Evolutionary conservation across 2,888 invertebrate species (phyloP), one percentile per base, ranked within the genome.

Genomic region (Orchestes rusci): DNA sequence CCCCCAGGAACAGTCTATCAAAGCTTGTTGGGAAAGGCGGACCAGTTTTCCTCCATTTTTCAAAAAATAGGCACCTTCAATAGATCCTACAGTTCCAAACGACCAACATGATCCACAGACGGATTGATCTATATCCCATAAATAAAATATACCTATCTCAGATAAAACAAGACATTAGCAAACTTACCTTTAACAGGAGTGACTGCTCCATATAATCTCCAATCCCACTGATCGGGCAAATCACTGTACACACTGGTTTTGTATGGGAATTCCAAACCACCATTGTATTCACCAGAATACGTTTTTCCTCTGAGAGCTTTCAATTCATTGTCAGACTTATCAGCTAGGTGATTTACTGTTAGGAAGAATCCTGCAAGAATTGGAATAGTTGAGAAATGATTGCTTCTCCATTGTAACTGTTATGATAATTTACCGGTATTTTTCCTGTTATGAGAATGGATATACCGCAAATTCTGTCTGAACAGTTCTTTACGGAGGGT

Each of bases 101-200:
- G 90, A 90, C 95, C 95, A 95, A 59, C 95, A 96, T 0, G 93
- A 94, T 0, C 96, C 96, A 69, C 96, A 96, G 7, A 95, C 90
- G 0, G 92, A 93, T 71, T 96, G 96, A 75, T 96, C 95, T 85
- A 62, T n/a, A n/a, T n/a, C n/a, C n/a, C n/a, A n/a, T n/a, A n/a
- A n/a, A n/a, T n/a, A n/a, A n/a, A n/a, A n/a, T n/a, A n/a, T n/a
- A n/a, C n/a, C n/a, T n/a, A n/a, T n/a, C n/a, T n/a, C n/a, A n/a
- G n/a, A n/a, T n/a, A n/a, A n/a, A n/a, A n/a, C n/a, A n/a, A n/a
- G n/a, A n/a, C n/a, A n/a, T n/a, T n/a, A n/a, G n/a, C n/a, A n/a
- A n/a, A n/a, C n/a, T n/a, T 36, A 86, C 88, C 89, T 82, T 84
- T 91, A 7, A 95, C 94, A 0, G 91, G 93, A 0, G 91, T 92